These are phyloP conservation scores for Clupea harengus DNA, from an alignment of 2,113 vertebrate genomes.

Conservation along the genomic window DNA sequence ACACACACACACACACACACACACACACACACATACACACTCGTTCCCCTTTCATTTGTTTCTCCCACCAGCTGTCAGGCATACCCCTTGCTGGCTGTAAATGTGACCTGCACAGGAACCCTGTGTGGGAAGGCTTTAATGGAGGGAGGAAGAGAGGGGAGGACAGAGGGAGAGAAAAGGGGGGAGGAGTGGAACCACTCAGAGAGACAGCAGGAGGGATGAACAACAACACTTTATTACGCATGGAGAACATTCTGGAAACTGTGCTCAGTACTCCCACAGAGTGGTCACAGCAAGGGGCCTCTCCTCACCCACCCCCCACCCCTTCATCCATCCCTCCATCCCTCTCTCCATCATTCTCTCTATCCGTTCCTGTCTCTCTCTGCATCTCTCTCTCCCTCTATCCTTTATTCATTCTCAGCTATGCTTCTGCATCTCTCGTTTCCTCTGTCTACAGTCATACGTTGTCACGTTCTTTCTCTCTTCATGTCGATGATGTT, in stretches of 20 bases:
- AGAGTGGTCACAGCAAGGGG: constrained; percentile 23
- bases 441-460: not conserved
- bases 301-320: not conserved
- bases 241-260: constrained; percentile 10
- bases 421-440: not conserved
- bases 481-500: not conserved
- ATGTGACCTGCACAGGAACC: not conserved
- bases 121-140: constrained; percentile 56
- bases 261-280: constrained; percentile 32
- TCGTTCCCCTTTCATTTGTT: not conserved
- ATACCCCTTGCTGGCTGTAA: not conserved
- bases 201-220: not conserved
- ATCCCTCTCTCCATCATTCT: not conserved
- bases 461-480: no score
- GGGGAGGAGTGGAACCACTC: not conserved
- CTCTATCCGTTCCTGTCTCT: no score
- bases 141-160: not conserved
- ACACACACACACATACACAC: not conserved
- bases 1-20: not conserved
- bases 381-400: no score
- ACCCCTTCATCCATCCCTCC: not conserved
- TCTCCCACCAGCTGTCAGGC: constrained; percentile 26
- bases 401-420: no score
- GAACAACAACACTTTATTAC: constrained; percentile 37
- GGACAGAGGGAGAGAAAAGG: not conserved